Base-by-base conservation (phyloP, 2,888 invertebrate species). In the Heliconius cydno region DNA sequence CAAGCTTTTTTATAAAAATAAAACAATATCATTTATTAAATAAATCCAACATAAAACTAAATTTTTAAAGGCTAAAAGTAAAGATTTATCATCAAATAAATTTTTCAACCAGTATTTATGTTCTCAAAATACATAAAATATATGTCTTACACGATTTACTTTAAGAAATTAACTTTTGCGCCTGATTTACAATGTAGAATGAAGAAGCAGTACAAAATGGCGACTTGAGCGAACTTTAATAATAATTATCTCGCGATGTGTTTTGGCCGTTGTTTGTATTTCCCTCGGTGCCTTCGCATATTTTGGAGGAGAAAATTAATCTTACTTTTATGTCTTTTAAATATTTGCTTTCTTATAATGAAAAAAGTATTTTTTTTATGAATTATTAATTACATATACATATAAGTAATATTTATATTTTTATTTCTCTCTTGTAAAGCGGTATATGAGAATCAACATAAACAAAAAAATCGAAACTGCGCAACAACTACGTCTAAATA, bases 131-230 rank as follows among this genome's bases (percentile, higher is more conserved):
- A n/a, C 5, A 4, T 12, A 63, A 63, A 63, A 28, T 65, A 65
- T 28, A 28, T 7, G 15, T 28, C 1, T 71, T 46, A 25, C 46
- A 25, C 28, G 13, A 46, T 15, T 9, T 46, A 71, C 25, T 71
- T 25, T 15, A 28, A 65, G 65, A 65, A 65, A 65, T 28, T 65
- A 15, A 7, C 65, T 19, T 67, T 67, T 67, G 34, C 34, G 41
- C 70, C 15, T 41, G 15, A 70, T 46, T 70, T 46, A 70, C 70
- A 70, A 25, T 46, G 41, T 70, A 41, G 41, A 70, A 70, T 70
- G 70, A 70, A 70, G 70, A 19, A 70, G 70, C 46, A 15, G 25
- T 41, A 70, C 70, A 70, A 70, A 70, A 70, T 46, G 41, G 70
- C 70, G 70, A 15, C 70, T 70, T 25, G 41, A 41, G 28, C 41